Conservation (phyloP, 2,888 invertebrate genomes). For the Lycophotia porphyrea region DNA sequence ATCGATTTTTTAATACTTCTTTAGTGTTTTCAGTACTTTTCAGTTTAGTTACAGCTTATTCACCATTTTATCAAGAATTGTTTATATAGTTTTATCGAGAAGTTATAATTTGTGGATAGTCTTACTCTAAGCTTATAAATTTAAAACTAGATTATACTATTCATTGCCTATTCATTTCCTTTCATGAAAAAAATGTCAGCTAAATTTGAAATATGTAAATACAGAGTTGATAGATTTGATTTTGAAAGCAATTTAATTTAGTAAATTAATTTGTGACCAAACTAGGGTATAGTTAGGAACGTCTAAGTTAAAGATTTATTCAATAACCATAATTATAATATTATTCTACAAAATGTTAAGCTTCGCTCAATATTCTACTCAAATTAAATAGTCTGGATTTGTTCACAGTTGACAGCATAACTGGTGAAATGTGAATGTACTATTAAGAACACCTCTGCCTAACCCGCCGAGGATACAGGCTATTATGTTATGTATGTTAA, state of each 20-base stretch:
- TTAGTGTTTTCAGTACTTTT: conserved; percentile 14
- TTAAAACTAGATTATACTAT: not conserved
- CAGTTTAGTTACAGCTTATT: conserved; percentile 3
- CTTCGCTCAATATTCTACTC: not conserved
- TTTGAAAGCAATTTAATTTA: conserved; percentile 7
- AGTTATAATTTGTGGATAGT: not conserved
- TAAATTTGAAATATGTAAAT: conserved; percentile 9
- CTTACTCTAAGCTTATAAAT: too few relatives aligned
- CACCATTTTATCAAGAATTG: not conserved
- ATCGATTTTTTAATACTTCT: conserved; percentile 10
- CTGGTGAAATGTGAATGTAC: not conserved
- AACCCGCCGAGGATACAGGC: not conserved
- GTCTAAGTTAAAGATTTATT: not conserved
- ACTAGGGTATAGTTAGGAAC: not conserved
- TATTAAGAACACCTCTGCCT: not conserved
- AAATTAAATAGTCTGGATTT: too few relatives aligned
- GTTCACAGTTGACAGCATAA: too few relatives aligned
- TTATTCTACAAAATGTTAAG: not conserved
- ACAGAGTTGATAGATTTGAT: not conserved
- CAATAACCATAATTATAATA: not conserved
- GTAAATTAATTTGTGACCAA: not conserved
- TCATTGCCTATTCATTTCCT: too few relatives aligned
- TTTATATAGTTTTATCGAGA: not conserved
- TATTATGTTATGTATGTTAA: not conserved
- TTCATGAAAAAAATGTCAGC: conserved; percentile 8